phyloP scores from a whole-genome alignment of 2,113 vertebrate genomes.

The Garra rufa region DNA sequence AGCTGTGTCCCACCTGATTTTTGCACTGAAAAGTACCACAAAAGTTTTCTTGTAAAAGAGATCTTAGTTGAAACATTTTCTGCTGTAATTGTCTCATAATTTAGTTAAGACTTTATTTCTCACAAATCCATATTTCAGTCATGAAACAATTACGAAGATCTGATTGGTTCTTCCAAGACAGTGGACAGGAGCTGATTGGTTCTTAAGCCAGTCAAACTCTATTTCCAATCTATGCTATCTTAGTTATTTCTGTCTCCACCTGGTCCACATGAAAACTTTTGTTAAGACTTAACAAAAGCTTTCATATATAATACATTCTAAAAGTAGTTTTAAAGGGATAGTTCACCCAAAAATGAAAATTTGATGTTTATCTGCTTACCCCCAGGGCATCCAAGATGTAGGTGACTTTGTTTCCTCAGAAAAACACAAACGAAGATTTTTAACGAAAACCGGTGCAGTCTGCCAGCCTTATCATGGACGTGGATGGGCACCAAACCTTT shows the following conservation, averaged over 20 bases:
- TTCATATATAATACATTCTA: not conserved
- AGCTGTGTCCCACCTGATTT: conserved; percentile 81
- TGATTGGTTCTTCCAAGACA: no score
- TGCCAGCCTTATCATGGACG: no score
- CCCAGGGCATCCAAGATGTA: no score
- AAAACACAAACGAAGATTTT: no score
- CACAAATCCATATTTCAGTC: not conserved
- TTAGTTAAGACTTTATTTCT: not conserved
- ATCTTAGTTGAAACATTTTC: not conserved
- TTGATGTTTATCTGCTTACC: no score
- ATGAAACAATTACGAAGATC: no score
- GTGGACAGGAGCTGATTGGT: no score
- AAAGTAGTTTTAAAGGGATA: no score
- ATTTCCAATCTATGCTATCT: not conserved
- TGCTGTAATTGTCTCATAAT: not conserved
- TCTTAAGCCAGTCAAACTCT: not conserved
- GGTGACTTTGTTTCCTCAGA: no score
- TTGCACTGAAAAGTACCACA: conserved; percentile 73
- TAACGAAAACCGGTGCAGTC: no score
- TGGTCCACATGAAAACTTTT: not conserved
- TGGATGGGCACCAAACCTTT: no score
- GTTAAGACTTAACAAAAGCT: not conserved
- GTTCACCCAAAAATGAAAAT: no score
- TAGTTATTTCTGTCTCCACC: not conserved
- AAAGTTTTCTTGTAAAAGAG: not conserved